phyloP scores from a whole-genome alignment of 2,888 invertebrate genomes.

The Tenthredo mesomela region DNA sequence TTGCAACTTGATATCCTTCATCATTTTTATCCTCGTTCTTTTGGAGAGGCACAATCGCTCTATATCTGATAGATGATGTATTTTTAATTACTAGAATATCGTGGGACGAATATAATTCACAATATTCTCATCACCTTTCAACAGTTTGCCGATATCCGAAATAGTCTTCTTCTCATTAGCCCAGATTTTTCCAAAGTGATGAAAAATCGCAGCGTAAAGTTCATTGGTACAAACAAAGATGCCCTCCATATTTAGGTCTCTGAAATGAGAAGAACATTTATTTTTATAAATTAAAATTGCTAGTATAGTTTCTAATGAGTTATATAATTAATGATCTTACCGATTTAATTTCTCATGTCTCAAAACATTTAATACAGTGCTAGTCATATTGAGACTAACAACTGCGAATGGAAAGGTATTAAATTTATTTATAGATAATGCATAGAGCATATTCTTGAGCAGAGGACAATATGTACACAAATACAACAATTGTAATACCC shows the following conservation, averaged over 20 bases:
- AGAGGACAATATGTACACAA: slow-evolving; percentile 8
- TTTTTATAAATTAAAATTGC: not conserved
- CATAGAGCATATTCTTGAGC: slow-evolving; percentile 37
- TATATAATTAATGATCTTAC: slow-evolving; percentile 22
- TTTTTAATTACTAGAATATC: slow-evolving; percentile 17
- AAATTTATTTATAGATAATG: slow-evolving; percentile 24
- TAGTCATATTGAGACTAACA: slow-evolving; percentile 47
- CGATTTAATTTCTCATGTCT: slow-evolving; percentile 30
- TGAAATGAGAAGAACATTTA: not conserved
- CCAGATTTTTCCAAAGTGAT: slow-evolving; percentile 45
- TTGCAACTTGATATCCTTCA: slow-evolving; percentile 9
- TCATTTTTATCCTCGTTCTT: slow-evolving; percentile 20
- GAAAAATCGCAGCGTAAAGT: slow-evolving; percentile 43
- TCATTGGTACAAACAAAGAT: slow-evolving; percentile 34
- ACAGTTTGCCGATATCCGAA: slow-evolving; percentile 24
- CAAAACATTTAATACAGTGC: slow-evolving; percentile 17
- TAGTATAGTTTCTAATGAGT: not conserved
- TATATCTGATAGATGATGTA: slow-evolving; percentile 32
- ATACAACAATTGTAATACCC: slow-evolving; percentile 48
- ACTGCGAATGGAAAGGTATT: slow-evolving; percentile 47
- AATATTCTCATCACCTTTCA: slow-evolving; percentile 39
- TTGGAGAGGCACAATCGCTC: slow-evolving; percentile 4
- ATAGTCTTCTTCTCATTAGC: slow-evolving; percentile 35
- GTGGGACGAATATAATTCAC: not conserved
- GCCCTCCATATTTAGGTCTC: slow-evolving; percentile 29